Conservation (phyloP, 2,113 vertebrate species). For the Nematolebias whitei region DNA sequence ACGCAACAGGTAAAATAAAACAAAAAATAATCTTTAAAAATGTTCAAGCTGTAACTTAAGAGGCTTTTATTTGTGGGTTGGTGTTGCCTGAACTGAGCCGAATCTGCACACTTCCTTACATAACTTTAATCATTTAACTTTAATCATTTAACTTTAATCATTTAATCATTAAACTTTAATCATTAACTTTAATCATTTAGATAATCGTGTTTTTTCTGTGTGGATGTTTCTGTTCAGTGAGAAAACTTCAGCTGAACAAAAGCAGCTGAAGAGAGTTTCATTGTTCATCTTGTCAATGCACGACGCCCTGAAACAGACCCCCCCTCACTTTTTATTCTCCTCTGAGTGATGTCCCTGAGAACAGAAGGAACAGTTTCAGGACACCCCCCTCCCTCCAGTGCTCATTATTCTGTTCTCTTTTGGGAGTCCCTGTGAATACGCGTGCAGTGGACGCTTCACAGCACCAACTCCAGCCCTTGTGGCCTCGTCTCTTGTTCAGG, state of each 20-base stretch:
- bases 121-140: too few species aligned
- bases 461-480: slow-evolving; percentile 85
- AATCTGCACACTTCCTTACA: too few species aligned
- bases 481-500: slow-evolving; percentile 87
- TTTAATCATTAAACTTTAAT: too few species aligned
- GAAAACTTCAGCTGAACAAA: too few species aligned
- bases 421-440: slow-evolving; percentile 83
- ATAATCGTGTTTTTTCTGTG: too few species aligned
- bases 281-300: slow-evolving; percentile 36
- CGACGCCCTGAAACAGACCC: slow-evolving; percentile 22
- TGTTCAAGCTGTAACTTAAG: too few species aligned
- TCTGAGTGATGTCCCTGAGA: slow-evolving; percentile 73
- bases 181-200: too few species aligned
- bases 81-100: neutral
- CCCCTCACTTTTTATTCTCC: slow-evolving; percentile 66
- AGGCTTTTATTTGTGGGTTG: too few species aligned
- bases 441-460: slow-evolving; percentile 83
- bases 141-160: too few species aligned
- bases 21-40: too few species aligned
- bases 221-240: too few species aligned
- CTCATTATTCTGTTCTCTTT: slow-evolving; percentile 67
- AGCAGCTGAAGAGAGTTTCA: slow-evolving; percentile 42
- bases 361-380: slow-evolving; percentile 54
- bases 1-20: slow-evolving; percentile 85
- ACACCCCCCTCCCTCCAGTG: slow-evolving; percentile 41